These are phyloP conservation scores for Callocephalon fimbriatum DNA, from an alignment of 2,113 vertebrate genomes.

Conservation along the genomic window DNA sequence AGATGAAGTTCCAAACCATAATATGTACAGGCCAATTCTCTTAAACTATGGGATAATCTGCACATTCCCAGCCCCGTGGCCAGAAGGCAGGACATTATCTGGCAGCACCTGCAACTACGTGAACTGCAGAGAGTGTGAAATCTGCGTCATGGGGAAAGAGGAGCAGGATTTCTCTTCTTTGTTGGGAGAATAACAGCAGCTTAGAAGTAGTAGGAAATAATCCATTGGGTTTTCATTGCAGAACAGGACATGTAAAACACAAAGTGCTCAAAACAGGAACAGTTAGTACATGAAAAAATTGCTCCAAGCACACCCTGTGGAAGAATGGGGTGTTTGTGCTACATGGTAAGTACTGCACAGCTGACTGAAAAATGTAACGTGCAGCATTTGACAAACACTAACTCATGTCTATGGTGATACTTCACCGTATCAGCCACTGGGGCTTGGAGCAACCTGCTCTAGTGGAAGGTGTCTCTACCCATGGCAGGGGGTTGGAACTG, in stretches of 20 bases:
- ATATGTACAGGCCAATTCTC: not conserved
- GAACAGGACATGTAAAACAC: not conserved
- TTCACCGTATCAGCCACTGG: not conserved
- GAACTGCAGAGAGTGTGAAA: not conserved
- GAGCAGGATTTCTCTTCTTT: not conserved
- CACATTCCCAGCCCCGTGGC: not conserved
- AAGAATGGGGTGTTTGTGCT: not conserved
- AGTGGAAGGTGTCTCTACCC: not conserved
- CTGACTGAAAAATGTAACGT: not conserved
- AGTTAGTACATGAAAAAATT: not conserved
- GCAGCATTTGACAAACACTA: not conserved
- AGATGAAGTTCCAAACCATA: not conserved
- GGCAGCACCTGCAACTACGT: not conserved
- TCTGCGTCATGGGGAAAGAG: not conserved
- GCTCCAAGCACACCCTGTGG: not conserved
- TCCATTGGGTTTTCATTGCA: not conserved
- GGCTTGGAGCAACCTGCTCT: not conserved
- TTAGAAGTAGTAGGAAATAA: not conserved
- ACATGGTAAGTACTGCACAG: not conserved
- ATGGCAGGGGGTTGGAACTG: not conserved
- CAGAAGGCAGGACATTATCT: not conserved
- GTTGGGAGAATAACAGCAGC: not conserved
- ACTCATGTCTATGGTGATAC: not conserved
- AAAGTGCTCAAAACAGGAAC: not conserved
- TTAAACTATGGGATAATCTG: not conserved